These are phyloP conservation scores for Merodon equestris DNA, from an alignment of 2,888 invertebrate genomes.

Conservation along the genomic window DNA sequence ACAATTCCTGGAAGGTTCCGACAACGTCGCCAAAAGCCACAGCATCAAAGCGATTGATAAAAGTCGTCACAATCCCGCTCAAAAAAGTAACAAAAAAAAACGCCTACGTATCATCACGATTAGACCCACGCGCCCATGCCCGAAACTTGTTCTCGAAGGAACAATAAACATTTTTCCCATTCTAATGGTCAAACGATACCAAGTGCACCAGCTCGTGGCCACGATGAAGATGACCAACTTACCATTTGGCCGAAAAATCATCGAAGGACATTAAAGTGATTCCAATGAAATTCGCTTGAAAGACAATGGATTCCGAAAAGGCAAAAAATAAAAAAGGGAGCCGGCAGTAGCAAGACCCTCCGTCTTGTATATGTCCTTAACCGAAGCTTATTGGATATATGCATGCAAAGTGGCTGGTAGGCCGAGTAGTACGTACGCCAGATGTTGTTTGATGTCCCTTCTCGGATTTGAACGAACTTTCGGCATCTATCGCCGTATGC, in stretches of 20 bases:
- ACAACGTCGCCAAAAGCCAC: constrained; percentile 36
- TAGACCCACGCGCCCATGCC: constrained; percentile 63
- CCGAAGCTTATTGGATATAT: constrained; percentile 62
- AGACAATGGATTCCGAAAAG: constrained; percentile 56
- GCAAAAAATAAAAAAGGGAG: constrained; percentile 36
- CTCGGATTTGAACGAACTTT: background rate
- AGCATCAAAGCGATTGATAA: constrained; percentile 67
- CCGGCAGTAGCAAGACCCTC: constrained; percentile 16
- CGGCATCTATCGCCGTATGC: too few relatives aligned
- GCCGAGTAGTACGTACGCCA: constrained; percentile 33
- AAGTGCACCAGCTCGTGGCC: constrained; percentile 26
- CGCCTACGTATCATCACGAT: constrained; percentile 50
- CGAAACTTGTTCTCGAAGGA: constrained; percentile 49
- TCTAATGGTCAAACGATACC: constrained; percentile 50
- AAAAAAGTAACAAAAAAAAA: constrained; percentile 42
- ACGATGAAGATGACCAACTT: constrained; percentile 43
- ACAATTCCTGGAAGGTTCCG: background rate
- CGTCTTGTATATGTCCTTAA: constrained; percentile 58
- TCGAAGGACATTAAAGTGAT: constrained; percentile 44
- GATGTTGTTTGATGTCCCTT: constrained; percentile 50
- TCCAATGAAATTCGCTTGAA: constrained; percentile 53
- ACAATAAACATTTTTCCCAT: constrained; percentile 68
- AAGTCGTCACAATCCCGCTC: constrained; percentile 61
- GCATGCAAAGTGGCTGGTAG: constrained; percentile 66
- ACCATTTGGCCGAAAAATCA: constrained; percentile 44